phyloP scores from a whole-genome alignment of 2,888 invertebrate species.

The Synanthedon tipuliformis region DNA sequence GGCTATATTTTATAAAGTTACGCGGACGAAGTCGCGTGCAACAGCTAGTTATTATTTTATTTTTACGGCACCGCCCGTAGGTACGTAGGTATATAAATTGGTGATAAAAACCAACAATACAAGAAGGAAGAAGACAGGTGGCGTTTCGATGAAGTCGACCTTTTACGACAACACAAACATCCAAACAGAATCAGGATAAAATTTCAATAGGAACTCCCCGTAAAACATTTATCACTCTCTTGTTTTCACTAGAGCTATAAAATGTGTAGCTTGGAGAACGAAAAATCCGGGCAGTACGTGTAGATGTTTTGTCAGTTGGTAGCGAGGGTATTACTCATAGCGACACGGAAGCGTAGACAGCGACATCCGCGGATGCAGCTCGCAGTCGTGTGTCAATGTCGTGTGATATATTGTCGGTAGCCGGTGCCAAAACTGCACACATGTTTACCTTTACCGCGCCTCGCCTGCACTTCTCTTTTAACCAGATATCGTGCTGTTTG shows the following conservation, averaged over 20 bases:
- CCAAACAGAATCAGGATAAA: not conserved
- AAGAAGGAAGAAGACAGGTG: too few species aligned
- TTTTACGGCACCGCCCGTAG: too few species aligned
- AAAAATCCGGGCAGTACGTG: not conserved
- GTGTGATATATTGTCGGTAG: constrained; percentile 41
- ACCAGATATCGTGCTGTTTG: not conserved
- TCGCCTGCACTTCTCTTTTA: not conserved
- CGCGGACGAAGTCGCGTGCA: too few species aligned
- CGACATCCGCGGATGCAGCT: constrained; percentile 47
- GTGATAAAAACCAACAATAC: too few species aligned
- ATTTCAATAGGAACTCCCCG: not conserved
- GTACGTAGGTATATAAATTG: too few species aligned
- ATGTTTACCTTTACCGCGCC: constrained; percentile 24
- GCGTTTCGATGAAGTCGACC: too few species aligned
- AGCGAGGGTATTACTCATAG: constrained; percentile 41
- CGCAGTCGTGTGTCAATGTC: constrained; percentile 50
- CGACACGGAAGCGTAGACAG: constrained; percentile 51
- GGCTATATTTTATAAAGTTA: too few species aligned
- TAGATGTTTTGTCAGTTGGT: constrained; percentile 18
- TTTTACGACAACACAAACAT: not conserved
- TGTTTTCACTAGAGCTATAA: not conserved
- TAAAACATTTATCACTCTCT: not conserved
- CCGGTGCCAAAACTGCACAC: constrained; percentile 40
- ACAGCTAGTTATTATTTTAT: too few species aligned
- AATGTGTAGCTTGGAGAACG: not conserved